phyloP scores from a whole-genome alignment of 2,797 vertebrate species.

The Caiman crocodilus region DNA sequence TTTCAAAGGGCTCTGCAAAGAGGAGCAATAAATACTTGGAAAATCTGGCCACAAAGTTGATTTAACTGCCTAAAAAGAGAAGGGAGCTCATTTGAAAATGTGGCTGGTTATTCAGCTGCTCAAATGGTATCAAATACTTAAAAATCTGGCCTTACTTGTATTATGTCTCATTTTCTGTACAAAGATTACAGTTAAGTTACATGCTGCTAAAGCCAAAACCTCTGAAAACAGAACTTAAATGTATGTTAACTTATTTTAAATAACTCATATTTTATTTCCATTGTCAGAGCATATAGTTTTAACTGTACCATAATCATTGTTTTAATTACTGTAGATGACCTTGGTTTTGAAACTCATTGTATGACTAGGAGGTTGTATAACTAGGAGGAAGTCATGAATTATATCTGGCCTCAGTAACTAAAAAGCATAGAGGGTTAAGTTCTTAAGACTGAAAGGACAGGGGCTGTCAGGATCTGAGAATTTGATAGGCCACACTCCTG shows the following conservation, averaged over 20 bases:
- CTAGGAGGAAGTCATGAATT: conserved; percentile 16
- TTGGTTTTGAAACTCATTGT: conserved; percentile 41
- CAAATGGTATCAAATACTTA: neutral
- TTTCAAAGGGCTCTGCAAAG: neutral
- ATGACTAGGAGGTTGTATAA: neutral
- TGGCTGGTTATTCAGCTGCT: neutral
- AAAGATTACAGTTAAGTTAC: neutral
- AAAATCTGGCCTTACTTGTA: neutral
- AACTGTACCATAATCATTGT: neutral
- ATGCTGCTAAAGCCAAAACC: neutral
- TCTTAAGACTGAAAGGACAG: neutral
- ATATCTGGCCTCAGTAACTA: conserved; percentile 19
- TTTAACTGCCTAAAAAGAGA: neutral
- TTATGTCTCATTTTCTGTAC: neutral
- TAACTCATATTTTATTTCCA: too few species aligned
- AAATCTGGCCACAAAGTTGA: neutral
- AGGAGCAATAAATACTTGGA: neutral
- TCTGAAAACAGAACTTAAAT: neutral
- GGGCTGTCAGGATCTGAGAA: neutral
- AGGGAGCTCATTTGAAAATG: rapidly evolving
- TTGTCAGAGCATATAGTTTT: too few species aligned
- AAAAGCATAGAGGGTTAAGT: neutral
- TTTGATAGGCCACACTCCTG: neutral
- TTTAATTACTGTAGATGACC: conserved; percentile 35
- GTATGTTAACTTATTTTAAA: neutral